phyloP scores from a whole-genome alignment of 1,140 invertebrate genomes.

The Uloborus diversus region DNA sequence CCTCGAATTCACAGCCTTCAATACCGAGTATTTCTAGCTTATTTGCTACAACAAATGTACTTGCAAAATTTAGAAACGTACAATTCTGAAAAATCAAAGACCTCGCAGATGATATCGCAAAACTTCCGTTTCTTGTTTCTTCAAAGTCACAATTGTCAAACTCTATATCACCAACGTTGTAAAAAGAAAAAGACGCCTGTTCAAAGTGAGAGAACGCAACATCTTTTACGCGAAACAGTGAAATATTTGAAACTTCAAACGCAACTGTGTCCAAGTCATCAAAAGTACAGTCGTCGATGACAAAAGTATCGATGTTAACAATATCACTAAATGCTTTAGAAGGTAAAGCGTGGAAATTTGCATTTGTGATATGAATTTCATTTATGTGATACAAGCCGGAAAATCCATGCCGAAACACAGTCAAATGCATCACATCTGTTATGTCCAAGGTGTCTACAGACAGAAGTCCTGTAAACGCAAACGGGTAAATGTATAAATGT shows the following conservation, averaged over 20 bases:
- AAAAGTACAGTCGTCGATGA: neutral
- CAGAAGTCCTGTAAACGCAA: neutral
- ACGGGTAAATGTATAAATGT: neutral
- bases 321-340: neutral
- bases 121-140: neutral
- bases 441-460: neutral
- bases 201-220: neutral
- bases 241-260: neutral
- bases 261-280: neutral
- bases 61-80: neutral
- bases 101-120: neutral
- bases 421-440: constrained; percentile 1
- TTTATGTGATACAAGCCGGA: neutral
- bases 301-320: neutral
- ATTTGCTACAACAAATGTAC: neutral
- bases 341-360: neutral
- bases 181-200: neutral
- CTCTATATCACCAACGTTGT: neutral
- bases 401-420: neutral
- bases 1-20: neutral
- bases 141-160: constrained; percentile 11
- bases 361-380: neutral
- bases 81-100: neutral
- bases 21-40: neutral
- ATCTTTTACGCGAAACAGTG: neutral